phyloP scores from a whole-genome alignment of 2,888 invertebrate genomes.

The Lydus trimaculatus region DNA sequence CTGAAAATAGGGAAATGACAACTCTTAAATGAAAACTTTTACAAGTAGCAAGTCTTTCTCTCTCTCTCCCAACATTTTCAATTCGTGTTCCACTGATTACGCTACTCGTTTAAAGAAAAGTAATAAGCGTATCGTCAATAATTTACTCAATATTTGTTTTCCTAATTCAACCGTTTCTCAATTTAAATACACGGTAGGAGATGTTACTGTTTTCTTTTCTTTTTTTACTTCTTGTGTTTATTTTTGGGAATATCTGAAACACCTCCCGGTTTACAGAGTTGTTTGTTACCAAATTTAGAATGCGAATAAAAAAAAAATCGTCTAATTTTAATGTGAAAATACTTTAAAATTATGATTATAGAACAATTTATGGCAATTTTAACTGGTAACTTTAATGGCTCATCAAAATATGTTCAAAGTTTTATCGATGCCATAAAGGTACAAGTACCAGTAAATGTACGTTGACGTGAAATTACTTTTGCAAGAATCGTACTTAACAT shows the following conservation, averaged over 20 bases:
- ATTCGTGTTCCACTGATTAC: background rate
- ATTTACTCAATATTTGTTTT: background rate
- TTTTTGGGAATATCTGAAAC: background rate
- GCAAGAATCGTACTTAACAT: background rate
- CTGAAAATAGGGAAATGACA: background rate
- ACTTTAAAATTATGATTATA: background rate
- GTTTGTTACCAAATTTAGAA: background rate
- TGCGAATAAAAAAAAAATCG: background rate
- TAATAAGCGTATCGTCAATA: background rate
- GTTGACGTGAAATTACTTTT: background rate
- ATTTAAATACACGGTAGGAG: background rate
- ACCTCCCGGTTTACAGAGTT: background rate
- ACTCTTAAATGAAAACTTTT: conserved; percentile 4
- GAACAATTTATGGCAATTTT: too few relatives aligned
- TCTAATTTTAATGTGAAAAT: background rate
- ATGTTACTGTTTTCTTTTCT: background rate
- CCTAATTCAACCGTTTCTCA: background rate
- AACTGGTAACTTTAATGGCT: background rate
- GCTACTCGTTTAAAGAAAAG: background rate
- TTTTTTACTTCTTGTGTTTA: too few relatives aligned
- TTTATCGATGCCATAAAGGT: background rate
- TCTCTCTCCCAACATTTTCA: background rate
- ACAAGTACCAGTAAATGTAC: background rate
- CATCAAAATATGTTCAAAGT: conserved; percentile 7
- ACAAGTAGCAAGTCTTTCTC: background rate